A percentile compares a stretch with the other conserved stretches of the same genome.
These are phyloP conservation scores for Allolobophora icterica DNA, from an alignment of 2,888 invertebrate genomes.

Conservation along the genomic window DNA sequence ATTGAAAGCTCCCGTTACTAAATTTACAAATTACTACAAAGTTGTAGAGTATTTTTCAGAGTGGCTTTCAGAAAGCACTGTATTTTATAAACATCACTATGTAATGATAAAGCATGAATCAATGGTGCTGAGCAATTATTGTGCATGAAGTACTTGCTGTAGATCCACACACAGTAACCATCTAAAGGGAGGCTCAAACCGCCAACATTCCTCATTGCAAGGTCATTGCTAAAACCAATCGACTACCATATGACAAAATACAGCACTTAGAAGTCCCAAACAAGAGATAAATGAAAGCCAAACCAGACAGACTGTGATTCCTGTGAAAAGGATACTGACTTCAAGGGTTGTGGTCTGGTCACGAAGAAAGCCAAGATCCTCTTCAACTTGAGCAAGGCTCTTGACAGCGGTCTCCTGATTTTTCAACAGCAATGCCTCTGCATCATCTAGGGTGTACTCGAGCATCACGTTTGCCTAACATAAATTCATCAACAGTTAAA, in stretches of 20 bases:
- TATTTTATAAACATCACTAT: no score
- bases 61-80: no score
- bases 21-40: background rate
- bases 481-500: slow-evolving; percentile 28
- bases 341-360: slow-evolving; percentile 98
- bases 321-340: slow-evolving; percentile 75
- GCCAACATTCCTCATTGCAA: no score
- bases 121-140: no score
- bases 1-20: background rate
- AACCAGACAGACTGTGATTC: background rate
- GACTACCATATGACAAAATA: background rate
- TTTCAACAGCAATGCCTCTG: slow-evolving; percentile 80
- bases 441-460: slow-evolving; percentile 90
- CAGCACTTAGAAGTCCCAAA: background rate
- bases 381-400: slow-evolving; percentile 83
- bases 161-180: no score
- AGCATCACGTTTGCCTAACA: slow-evolving; percentile 88
- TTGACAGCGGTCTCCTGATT: slow-evolving; percentile 75
- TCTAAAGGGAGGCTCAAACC: no score
- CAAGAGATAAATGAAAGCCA: background rate
- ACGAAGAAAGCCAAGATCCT: slow-evolving; percentile 90
- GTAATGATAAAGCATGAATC: no score
- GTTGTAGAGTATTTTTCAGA: background rate
- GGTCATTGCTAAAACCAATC: no score
- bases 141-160: no score